Percentiles rank a stretch among this genome's conserved stretches.
Conservation (phyloP, 2,797 vertebrate species). For the Atherinosoma microstoma region DNA sequence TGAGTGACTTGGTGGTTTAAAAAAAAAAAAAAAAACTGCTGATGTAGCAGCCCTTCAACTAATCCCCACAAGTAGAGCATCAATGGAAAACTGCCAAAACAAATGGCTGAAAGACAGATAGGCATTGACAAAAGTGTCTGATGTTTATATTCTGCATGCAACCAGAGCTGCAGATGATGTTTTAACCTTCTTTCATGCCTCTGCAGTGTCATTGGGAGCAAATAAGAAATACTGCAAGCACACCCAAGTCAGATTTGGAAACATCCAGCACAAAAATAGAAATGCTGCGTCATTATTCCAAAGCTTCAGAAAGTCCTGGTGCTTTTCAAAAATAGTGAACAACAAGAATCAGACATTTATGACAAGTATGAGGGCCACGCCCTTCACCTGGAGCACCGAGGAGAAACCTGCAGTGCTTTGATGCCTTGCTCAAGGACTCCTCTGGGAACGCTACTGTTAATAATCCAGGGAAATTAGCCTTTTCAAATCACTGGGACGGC, state of each 20-base stretch:
- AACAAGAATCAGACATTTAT: neutral
- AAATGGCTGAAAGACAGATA: neutral
- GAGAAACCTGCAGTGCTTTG: neutral
- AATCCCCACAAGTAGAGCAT: neutral
- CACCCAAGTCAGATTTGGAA: neutral
- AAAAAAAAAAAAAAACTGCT: neutral
- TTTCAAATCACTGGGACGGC: neutral
- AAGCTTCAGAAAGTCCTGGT: too few relatives aligned
- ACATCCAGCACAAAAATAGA: neutral
- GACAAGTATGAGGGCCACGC: neutral
- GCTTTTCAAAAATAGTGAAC: neutral
- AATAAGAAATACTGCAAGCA: neutral
- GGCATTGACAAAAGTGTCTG: neutral
- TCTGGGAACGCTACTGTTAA: neutral
- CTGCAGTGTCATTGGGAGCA: neutral
- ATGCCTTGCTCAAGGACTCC: conserved; percentile 13
- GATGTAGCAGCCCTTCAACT: neutral
- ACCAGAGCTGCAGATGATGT: neutral
- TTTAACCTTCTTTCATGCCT: neutral
- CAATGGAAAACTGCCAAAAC: neutral
- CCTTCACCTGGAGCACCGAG: neutral
- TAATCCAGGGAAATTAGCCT: neutral
- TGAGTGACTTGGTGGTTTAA: neutral
- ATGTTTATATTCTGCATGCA: neutral
- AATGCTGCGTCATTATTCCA: neutral